Evolutionary conservation across 2,113 vertebrate genomes (phyloP), one percentile per base, ranked within the genome.

Genomic region (Tragelaphus strepsiceros): DNA sequence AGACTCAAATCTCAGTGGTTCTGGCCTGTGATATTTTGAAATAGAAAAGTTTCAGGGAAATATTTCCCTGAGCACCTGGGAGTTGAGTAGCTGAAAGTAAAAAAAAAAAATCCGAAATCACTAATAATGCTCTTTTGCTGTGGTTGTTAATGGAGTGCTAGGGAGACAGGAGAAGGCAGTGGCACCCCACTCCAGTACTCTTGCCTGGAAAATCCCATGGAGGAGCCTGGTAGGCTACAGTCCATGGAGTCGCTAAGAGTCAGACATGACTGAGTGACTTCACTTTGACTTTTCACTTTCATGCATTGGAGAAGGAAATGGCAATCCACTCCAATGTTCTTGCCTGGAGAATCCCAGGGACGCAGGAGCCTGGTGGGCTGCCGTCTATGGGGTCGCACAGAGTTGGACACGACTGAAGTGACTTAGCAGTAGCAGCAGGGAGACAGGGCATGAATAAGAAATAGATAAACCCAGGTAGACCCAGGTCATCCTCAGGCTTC

Each of bases 21-120:
- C 90, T 85, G 97, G 89, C 81, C 71, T 6, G 0, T 86, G 88
- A 8, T 98, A 17, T 94, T 98, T 97, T 97, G 98, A 98, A 98
- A 96, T 30, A 94, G 61, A 94, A 98, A 93, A 61, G 32, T 96
- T 91, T 30, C n/a, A 81, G 46, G 90, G 67, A 94, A 93, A 1
- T 28, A 85, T 90, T 98, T 98, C 97, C 9, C 3, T 56, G 92
- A 96, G 91, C 97, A 97, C 95, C 89, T 7, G 35, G n/a, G 88
- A 98, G 61, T 89, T 98, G 92, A 97, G 96, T 88, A 53, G 81
- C 88, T 90, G 91, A 98, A 90, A 95, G 15, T 19, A 0, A 0
- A 1, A 19, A 88, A 98, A 39, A 74, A 74, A 43, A 74, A 43
- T 90, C 84, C 35, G 91, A 98, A 92, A 97, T 97, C 98, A 94